phyloP scores from a whole-genome alignment of 2,888 invertebrate genomes.

The Lycocerus yunnanus region DNA sequence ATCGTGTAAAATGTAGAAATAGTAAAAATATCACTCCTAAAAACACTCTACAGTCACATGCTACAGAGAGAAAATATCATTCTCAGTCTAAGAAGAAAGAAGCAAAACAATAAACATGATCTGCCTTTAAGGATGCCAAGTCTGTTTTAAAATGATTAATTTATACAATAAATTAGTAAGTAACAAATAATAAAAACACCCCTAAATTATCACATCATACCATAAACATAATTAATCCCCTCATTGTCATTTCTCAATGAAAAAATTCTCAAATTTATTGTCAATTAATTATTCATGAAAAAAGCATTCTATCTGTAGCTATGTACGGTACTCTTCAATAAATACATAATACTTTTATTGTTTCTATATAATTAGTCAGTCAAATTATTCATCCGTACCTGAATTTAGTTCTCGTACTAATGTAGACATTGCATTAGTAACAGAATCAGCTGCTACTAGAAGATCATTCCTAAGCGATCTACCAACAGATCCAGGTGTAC shows the following conservation, averaged over 20 bases:
- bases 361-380: background rate
- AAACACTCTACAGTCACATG: constrained; percentile 29
- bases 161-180: background rate
- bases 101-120: constrained; percentile 26
- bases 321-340: constrained; percentile 8
- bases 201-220: background rate
- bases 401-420: constrained; percentile 95
- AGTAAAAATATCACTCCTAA: constrained; percentile 26
- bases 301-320: constrained; percentile 6
- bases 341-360: constrained; percentile 19
- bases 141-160: background rate
- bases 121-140: constrained; percentile 17
- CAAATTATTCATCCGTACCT: constrained; percentile 62
- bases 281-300: background rate
- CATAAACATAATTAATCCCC: background rate
- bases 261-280: background rate
- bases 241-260: background rate
- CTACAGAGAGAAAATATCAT: constrained; percentile 29
- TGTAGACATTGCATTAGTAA: constrained; percentile 97
- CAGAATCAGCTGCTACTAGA: constrained; percentile 94
- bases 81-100: constrained; percentile 30
- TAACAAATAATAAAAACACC: background rate
- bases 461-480: constrained; percentile 83
- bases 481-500: constrained; percentile 55
- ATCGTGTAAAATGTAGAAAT: constrained; percentile 26